Percentiles rank a stretch among this genome's conserved stretches.
phyloP scores from a whole-genome alignment of 2,888 invertebrate genomes.

The Cryptophagus acutangulus region DNA sequence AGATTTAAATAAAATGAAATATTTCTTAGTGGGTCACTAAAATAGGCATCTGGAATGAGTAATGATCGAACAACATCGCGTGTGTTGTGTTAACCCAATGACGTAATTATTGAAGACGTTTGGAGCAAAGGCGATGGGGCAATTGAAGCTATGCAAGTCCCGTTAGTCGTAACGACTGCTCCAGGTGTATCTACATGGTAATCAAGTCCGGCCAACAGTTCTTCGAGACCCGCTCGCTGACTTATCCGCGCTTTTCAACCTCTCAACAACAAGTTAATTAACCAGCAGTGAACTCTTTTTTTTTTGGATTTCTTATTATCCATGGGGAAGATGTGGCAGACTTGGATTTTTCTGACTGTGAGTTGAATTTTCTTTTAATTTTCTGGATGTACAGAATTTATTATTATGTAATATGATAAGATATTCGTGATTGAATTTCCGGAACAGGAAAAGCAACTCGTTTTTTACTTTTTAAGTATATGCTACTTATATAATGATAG shows the following conservation, averaged over 20 bases:
- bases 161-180: conserved; percentile 35
- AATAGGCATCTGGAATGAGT: too few relatives aligned
- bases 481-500: too few relatives aligned
- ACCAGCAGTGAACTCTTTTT: not conserved
- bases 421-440: not conserved
- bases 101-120: too few relatives aligned
- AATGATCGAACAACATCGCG: too few relatives aligned
- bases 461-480: too few relatives aligned
- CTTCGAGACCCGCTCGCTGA: conserved; percentile 29
- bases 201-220: conserved; percentile 33
- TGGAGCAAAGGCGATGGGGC: conserved; percentile 12
- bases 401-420: too few relatives aligned
- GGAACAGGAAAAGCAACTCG: not conserved
- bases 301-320: not conserved
- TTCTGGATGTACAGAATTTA: conserved; percentile 4
- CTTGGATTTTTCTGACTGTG: conserved; percentile 11
- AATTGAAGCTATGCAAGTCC: conserved; percentile 36
- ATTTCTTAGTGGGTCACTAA: too few relatives aligned
- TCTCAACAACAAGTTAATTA: conserved; percentile 3
- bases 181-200: conserved; percentile 31
- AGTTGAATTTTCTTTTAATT: conserved; percentile 6
- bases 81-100: too few relatives aligned
- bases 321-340: conserved; percentile 7
- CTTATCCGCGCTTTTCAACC: conserved; percentile 4
- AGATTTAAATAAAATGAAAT: too few relatives aligned